Conservation (phyloP, 2,113 vertebrate species). For the Serinus canaria region DNA sequence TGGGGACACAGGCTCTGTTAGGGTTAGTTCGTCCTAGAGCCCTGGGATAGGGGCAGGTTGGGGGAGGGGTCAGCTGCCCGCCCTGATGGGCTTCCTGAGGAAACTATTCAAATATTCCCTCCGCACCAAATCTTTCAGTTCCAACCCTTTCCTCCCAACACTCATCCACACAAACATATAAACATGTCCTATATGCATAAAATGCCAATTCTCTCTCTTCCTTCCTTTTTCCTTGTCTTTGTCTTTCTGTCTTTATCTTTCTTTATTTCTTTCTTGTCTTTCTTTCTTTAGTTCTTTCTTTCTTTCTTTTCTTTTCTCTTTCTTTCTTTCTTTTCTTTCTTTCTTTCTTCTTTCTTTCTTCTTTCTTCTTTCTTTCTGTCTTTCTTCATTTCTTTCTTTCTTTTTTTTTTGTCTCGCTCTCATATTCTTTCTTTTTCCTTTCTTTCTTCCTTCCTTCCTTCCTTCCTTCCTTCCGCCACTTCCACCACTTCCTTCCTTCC, state of each 20-base stretch:
- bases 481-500: too few relatives aligned
- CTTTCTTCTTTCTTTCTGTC: too few relatives aligned
- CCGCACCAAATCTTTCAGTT: fast-evolving
- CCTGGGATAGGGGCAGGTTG: fast-evolving
- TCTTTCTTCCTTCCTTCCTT: too few relatives aligned
- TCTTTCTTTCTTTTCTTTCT: fast-evolving
- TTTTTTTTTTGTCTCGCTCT: too few relatives aligned
- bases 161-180: not conserved
- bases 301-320: too few relatives aligned
- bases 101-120: not conserved
- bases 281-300: too few relatives aligned
- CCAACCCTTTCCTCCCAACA: not conserved
- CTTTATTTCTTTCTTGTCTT: fast-evolving
- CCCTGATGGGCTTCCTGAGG: not conserved
- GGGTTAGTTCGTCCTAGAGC: fast-evolving
- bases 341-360: fast-evolving
- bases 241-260: too few relatives aligned
- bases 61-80: not conserved
- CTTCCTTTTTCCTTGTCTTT: fast-evolving
- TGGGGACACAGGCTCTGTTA: fast-evolving
- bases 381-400: too few relatives aligned
- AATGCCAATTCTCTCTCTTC: not conserved
- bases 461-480: too few relatives aligned
- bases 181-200: not conserved
- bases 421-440: too few relatives aligned